Evolutionary conservation across 2,113 vertebrate genomes (phyloP).

Genomic region (Vidua chalybeata): DNA sequence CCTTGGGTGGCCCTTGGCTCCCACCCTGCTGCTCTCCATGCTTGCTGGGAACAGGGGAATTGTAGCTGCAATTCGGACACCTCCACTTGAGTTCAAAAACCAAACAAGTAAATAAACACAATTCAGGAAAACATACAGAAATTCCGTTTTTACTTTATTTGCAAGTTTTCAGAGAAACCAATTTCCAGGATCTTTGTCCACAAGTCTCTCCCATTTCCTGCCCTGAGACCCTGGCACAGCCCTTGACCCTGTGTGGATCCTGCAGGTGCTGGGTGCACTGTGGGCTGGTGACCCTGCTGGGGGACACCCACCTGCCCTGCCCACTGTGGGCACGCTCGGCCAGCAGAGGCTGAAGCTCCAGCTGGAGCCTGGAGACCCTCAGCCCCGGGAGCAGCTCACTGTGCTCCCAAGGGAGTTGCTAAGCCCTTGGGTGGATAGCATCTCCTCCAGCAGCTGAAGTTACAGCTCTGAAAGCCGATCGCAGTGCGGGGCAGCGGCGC

Average conservation of each 20-base stretch:
- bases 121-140: not conserved
- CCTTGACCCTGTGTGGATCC: not conserved
- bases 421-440: not conserved
- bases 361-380: not conserved
- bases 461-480: not conserved
- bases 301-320: not conserved
- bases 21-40: not conserved
- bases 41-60: accelerated
- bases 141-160: not conserved
- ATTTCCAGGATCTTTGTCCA: not conserved
- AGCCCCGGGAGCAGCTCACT: accelerated
- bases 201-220: not conserved
- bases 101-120: not conserved
- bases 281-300: not conserved
- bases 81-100: not conserved
- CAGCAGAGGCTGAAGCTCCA: not conserved
- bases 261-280: accelerated
- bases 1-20: no score
- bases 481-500: not conserved
- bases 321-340: accelerated
- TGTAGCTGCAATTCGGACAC: accelerated
- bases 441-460: not conserved
- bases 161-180: not conserved
- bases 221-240: accelerated
- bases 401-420: not conserved